phyloP scores from a whole-genome alignment of 2,888 invertebrate species.

The Parochlus steinenii region DNA sequence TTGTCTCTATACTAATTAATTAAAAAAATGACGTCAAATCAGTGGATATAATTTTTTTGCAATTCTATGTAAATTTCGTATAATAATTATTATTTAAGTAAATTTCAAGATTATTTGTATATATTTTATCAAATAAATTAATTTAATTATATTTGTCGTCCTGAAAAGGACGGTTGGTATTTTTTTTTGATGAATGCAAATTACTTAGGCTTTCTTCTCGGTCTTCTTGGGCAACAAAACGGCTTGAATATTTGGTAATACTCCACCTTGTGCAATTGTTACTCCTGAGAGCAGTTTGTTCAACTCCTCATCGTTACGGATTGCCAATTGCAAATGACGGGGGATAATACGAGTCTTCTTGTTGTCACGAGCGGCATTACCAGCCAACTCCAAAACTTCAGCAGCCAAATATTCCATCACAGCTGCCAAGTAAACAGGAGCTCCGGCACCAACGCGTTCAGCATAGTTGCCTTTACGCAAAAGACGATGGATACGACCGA shows the following conservation, averaged over 20 bases:
- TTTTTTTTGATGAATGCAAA: neutral
- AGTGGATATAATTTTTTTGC: too few relatives aligned
- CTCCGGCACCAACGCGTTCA: slow-evolving; percentile 30
- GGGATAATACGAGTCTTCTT: slow-evolving; percentile 35
- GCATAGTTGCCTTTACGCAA: slow-evolving; percentile 16
- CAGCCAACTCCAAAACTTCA: slow-evolving; percentile 46
- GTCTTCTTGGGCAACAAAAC: slow-evolving; percentile 5
- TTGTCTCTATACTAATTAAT: too few relatives aligned
- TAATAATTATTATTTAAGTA: too few relatives aligned
- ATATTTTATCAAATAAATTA: too few relatives aligned
- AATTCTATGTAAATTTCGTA: too few relatives aligned
- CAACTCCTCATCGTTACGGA: slow-evolving; percentile 68
- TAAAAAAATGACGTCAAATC: neutral
- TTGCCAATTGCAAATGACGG: slow-evolving; percentile 47
- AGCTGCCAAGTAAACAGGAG: slow-evolving; percentile 36
- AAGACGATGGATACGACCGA: slow-evolving; percentile 29
- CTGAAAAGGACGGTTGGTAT: slow-evolving; percentile 5
- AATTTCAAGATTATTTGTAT: too few relatives aligned
- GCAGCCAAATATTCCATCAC: slow-evolving; percentile 49
- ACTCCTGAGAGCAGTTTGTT: slow-evolving; percentile 60
- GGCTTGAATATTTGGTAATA: slow-evolving; percentile 53
- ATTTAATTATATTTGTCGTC: slow-evolving; percentile 6
- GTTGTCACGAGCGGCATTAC: slow-evolving; percentile 43
- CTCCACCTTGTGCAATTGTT: slow-evolving; percentile 73
- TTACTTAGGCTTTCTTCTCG: neutral